A percentile compares a stretch with the other conserved stretches of the same genome.
Conservation (phyloP, 2,797 vertebrate species). For the Iguana delicatissima region DNA sequence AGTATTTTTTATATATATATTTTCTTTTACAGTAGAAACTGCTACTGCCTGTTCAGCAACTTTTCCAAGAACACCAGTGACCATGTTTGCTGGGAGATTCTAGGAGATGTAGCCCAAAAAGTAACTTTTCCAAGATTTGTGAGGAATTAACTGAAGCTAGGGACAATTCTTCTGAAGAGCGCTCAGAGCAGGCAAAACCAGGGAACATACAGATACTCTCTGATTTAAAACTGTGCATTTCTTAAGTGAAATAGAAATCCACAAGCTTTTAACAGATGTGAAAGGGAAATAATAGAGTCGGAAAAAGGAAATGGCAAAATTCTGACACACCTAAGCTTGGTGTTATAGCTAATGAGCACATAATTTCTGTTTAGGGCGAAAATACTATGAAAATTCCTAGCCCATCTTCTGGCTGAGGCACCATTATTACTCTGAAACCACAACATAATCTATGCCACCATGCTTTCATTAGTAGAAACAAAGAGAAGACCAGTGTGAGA, state of each 20-base stretch:
- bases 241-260: neutral
- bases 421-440: neutral
- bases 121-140: neutral
- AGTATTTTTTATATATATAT: neutral
- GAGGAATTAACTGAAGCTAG: neutral
- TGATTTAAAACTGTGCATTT: neutral
- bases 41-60: neutral
- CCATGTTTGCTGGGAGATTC: neutral
- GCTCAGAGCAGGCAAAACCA: neutral
- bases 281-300: neutral
- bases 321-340: too few species aligned
- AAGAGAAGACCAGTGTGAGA: neutral
- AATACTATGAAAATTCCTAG: neutral
- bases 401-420: too few species aligned
- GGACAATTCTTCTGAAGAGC: neutral
- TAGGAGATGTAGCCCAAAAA: neutral
- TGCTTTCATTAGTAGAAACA: neutral
- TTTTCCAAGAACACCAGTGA: neutral
- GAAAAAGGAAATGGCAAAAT: too few species aligned
- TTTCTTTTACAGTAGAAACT: neutral
- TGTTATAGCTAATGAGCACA: neutral
- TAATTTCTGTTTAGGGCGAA: neutral
- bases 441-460: neutral
- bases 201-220: neutral
- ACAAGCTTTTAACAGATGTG: neutral